A percentile compares a stretch with the other conserved stretches of the same genome.
phyloP scores from a whole-genome alignment of 2,888 invertebrate species.

The Neoitamus cyanurus region DNA sequence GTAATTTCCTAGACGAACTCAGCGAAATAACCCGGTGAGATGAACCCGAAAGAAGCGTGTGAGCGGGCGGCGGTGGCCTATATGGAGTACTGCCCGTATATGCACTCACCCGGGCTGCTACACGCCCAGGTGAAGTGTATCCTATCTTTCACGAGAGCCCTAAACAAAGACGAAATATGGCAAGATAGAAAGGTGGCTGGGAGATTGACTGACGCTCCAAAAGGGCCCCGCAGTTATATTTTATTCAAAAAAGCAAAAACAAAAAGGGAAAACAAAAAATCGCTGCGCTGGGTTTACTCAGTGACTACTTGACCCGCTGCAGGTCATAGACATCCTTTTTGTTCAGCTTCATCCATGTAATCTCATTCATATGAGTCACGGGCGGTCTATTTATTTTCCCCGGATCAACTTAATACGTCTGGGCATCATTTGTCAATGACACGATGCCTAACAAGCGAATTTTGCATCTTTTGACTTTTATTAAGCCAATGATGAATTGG shows the following conservation, averaged over 20 bases:
- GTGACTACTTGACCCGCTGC: conserved; percentile 35
- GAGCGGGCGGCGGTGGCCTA: not conserved
- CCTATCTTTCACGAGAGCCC: not conserved
- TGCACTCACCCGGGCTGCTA: not conserved
- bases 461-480: conserved; percentile 36
- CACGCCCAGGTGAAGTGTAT: not conserved
- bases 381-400: conserved; percentile 28
- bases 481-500: conserved; percentile 41
- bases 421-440: conserved; percentile 40
- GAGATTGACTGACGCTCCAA: not conserved
- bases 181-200: not conserved
- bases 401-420: conserved; percentile 9
- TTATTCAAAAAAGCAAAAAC: conserved; percentile 9
- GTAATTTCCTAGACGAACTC: not conserved
- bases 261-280: not conserved
- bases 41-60: not conserved
- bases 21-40: not conserved
- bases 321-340: conserved; percentile 31
- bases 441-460: conserved; percentile 4
- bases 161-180: not conserved
- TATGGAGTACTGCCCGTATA: not conserved
- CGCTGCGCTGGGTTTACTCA: not conserved
- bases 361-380: conserved; percentile 7
- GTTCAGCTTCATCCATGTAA: not conserved
- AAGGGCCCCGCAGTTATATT: conserved; percentile 29